Conservation (phyloP, 2,888 invertebrate genomes). For the Eristalinus sepulchralis region DNA sequence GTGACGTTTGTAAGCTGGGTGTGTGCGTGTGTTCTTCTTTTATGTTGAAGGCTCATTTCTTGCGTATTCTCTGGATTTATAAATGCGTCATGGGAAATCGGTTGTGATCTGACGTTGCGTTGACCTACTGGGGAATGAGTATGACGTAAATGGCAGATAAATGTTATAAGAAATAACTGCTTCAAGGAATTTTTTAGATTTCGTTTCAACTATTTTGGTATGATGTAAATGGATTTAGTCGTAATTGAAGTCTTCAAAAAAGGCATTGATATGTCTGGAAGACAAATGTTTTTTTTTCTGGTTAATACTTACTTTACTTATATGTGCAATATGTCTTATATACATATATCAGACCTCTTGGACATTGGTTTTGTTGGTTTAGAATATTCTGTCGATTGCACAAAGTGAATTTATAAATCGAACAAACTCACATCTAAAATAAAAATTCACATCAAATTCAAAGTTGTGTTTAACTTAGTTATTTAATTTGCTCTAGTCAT, state of each 20-base stretch:
- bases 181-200: not conserved
- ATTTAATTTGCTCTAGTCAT: too few relatives aligned
- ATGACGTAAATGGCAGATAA: not conserved
- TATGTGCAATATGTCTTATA: not conserved
- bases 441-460: too few relatives aligned
- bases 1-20: not conserved
- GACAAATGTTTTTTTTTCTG: too few relatives aligned
- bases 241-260: not conserved
- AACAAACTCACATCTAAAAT: too few relatives aligned
- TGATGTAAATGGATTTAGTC: not conserved
- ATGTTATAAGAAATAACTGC: not conserved
- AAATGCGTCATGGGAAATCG: not conserved
- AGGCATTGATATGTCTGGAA: not conserved
- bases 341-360: too few relatives aligned
- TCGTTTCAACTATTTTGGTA: not conserved
- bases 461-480: too few relatives aligned
- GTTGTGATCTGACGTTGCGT: not conserved
- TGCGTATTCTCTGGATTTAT: not conserved
- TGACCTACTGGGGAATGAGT: not conserved
- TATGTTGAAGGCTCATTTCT: not conserved
- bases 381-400: too few relatives aligned
- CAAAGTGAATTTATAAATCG: too few relatives aligned
- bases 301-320: too few relatives aligned
- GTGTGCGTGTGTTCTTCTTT: too few relatives aligned
- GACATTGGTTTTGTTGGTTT: too few relatives aligned